Conservation (phyloP, 2,888 invertebrate species). For the Leptopilina myrica region DNA sequence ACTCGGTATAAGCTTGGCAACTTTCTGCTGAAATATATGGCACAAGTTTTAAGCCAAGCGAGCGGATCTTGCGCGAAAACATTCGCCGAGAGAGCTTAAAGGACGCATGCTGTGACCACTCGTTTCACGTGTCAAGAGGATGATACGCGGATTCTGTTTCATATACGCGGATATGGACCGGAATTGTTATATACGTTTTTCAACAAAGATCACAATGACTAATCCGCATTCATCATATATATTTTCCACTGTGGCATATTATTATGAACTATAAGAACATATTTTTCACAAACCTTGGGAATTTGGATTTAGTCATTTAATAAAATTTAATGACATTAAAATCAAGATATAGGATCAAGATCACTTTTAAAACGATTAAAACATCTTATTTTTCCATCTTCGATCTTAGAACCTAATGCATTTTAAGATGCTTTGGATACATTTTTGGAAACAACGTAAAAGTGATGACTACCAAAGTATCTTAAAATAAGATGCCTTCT, state of each 20-base stretch:
- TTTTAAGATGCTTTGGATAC: too few relatives aligned
- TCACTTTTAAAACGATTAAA: too few relatives aligned
- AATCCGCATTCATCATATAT: neutral
- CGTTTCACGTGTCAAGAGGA: constrained; percentile 36
- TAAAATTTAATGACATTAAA: too few relatives aligned
- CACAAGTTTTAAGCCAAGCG: constrained; percentile 30
- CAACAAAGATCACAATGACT: neutral
- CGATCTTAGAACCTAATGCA: too few relatives aligned
- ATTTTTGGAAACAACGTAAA: too few relatives aligned
- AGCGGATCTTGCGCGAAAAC: constrained; percentile 46
- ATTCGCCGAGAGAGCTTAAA: constrained; percentile 42
- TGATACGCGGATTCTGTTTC: constrained; percentile 29
- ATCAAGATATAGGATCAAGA: too few relatives aligned
- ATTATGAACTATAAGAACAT: too few relatives aligned
- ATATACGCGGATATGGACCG: neutral
- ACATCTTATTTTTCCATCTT: too few relatives aligned
- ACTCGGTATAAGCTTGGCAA: constrained; percentile 11
- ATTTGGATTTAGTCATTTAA: too few relatives aligned
- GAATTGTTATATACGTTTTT: constrained; percentile 16
- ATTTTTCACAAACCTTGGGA: too few relatives aligned
- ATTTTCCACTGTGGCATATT: neutral
- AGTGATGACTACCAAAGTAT: too few relatives aligned
- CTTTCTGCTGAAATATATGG: constrained; percentile 34
- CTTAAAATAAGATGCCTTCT: too few relatives aligned
- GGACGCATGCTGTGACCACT: constrained; percentile 34